phyloP scores from a whole-genome alignment of 2,797 vertebrate species.

The Phataginus tetradactyla region DNA sequence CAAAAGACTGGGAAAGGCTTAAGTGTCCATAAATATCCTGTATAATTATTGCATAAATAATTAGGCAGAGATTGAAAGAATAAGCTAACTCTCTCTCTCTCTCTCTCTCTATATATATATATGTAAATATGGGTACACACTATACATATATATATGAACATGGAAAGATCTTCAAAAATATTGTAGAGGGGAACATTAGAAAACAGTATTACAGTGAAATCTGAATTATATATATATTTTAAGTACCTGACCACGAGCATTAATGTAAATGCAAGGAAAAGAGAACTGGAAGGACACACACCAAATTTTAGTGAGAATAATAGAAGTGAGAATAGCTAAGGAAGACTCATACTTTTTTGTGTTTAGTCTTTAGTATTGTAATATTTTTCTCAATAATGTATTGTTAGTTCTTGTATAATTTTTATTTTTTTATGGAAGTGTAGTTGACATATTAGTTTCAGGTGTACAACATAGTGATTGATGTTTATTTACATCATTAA shows the following conservation, averaged over 20 bases:
- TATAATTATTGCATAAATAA: background rate
- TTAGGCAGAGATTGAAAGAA: background rate
- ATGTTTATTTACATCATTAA: too few relatives aligned
- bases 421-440: background rate
- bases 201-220: background rate
- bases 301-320: background rate
- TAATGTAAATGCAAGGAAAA: background rate
- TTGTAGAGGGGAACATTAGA: background rate
- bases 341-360: background rate
- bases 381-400: background rate
- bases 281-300: background rate
- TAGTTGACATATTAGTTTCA: too few relatives aligned
- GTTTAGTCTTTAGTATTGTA: background rate
- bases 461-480: too few relatives aligned
- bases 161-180: background rate
- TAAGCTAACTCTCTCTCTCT: background rate
- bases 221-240: background rate
- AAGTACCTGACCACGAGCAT: background rate
- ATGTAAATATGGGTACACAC: too few relatives aligned
- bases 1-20: background rate
- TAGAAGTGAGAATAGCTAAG: background rate
- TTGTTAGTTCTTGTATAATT: background rate
- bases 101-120: too few relatives aligned
- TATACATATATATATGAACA: background rate
- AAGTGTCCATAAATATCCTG: background rate